phyloP scores from a whole-genome alignment of 2,113 vertebrate genomes.

The Entomyzon cyanotis region DNA sequence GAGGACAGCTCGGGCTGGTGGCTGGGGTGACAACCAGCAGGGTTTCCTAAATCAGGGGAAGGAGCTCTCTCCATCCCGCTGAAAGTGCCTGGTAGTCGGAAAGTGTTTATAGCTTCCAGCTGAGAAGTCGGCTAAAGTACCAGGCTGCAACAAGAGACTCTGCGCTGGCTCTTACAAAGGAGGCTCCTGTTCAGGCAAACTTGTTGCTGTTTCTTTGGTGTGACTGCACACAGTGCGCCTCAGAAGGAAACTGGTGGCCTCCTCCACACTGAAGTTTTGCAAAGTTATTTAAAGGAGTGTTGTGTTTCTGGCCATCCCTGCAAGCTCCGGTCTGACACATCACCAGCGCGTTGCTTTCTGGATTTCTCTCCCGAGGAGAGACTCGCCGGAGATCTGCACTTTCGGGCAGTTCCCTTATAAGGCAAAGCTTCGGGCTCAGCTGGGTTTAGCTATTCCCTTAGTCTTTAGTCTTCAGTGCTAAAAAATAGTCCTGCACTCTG shows the following conservation, averaged over 20 bases:
- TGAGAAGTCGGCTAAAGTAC: background rate
- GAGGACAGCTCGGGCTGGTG: background rate
- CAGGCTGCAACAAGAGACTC: background rate
- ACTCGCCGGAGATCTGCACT: background rate
- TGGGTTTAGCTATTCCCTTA: background rate
- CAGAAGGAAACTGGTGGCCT: background rate
- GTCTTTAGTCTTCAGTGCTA: background rate
- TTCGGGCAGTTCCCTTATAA: constrained; percentile 41
- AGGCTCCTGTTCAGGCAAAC: background rate
- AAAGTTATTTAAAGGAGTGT: background rate
- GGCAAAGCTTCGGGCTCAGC: background rate
- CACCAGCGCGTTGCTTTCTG: rapidly evolving
- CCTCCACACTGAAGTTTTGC: background rate
- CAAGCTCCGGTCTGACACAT: background rate
- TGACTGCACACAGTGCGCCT: background rate
- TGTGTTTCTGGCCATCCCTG: background rate
- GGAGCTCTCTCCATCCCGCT: background rate
- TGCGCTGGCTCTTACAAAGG: background rate
- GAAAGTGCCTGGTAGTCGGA: background rate
- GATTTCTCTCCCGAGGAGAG: background rate
- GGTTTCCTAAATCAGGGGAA: background rate
- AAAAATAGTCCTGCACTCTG: background rate
- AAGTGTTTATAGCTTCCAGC: background rate
- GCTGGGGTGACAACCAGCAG: background rate
- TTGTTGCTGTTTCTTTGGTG: background rate